These are phyloP conservation scores for Peromyscus maniculatus DNA, from an alignment of 2,113 vertebrate genomes.

Conservation along the genomic window DNA sequence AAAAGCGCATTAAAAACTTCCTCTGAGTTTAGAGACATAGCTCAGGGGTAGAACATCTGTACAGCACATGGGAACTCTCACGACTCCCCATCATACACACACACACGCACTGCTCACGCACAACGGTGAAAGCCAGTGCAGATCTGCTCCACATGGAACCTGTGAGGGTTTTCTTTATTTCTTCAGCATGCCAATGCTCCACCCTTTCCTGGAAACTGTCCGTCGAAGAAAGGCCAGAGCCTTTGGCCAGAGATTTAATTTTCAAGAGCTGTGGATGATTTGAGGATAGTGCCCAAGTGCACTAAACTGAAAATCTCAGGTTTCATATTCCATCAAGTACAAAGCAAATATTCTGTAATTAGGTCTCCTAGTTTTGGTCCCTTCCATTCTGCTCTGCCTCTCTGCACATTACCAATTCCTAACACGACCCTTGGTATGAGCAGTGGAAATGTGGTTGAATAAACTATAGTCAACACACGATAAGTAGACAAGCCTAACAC, in stretches of 20 bases:
- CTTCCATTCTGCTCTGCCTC: neutral
- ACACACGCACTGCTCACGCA: neutral
- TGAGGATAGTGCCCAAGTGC: neutral
- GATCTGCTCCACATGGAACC: neutral
- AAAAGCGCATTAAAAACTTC: neutral
- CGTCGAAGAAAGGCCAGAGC: neutral
- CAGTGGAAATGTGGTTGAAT: neutral
- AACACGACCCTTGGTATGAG: neutral
- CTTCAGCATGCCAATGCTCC: too few relatives aligned
- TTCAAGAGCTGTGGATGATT: neutral
- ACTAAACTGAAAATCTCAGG: neutral
- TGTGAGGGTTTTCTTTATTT: neutral
- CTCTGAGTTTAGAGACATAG: neutral
- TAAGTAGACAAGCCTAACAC: neutral
- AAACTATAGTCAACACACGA: neutral
- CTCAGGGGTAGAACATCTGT: neutral
- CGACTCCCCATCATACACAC: rapidly evolving
- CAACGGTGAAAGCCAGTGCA: neutral
- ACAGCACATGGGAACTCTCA: neutral
- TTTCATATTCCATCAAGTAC: neutral
- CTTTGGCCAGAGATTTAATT: neutral
- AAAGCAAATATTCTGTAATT: neutral
- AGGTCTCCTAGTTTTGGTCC: neutral
- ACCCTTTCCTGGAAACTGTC: neutral
- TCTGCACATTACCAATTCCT: neutral